phyloP scores from a whole-genome alignment of 2,888 invertebrate species.

The Parelbella ahira region DNA sequence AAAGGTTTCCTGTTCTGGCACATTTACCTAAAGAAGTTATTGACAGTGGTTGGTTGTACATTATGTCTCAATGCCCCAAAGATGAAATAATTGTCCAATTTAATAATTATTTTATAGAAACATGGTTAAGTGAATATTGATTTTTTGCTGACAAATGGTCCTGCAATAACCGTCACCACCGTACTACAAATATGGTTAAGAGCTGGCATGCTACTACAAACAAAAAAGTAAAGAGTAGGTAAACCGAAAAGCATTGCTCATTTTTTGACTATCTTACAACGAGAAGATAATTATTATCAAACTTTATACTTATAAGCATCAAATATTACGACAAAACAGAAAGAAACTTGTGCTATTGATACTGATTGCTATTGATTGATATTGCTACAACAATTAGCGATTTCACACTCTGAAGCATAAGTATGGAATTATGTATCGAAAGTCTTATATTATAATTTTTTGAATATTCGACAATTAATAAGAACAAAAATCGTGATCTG shows the following conservation, averaged over 20 bases:
- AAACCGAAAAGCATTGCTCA: slow-evolving; percentile 27
- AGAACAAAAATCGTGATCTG: too few relatives aligned
- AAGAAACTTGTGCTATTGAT: too few relatives aligned
- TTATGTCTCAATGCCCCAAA: slow-evolving; percentile 25
- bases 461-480: too few relatives aligned
- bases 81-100: slow-evolving; percentile 16
- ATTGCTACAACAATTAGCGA: slow-evolving; percentile 13
- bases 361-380: slow-evolving; percentile 17
- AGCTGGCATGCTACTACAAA: slow-evolving; percentile 25
- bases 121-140: slow-evolving; percentile 20
- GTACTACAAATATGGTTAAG: slow-evolving; percentile 27
- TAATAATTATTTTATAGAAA: slow-evolving; percentile 25
- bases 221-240: slow-evolving; percentile 23
- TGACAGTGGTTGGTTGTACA: slow-evolving; percentile 25
- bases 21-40: slow-evolving; percentile 23
- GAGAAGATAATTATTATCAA: too few relatives aligned
- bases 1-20: slow-evolving; percentile 22
- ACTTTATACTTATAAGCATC: too few relatives aligned
- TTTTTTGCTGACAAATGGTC: slow-evolving; percentile 25
- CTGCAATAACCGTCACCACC: slow-evolving; percentile 20
- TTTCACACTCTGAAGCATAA: slow-evolving; percentile 8
- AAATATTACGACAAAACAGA: too few relatives aligned
- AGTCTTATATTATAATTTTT: slow-evolving; percentile 9
- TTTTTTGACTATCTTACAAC: slow-evolving; percentile 27
- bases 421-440: slow-evolving; percentile 13